Base-by-base conservation (phyloP, 35 echinoderm and acorn worm genomes). In the Patiria miniata region DNA sequence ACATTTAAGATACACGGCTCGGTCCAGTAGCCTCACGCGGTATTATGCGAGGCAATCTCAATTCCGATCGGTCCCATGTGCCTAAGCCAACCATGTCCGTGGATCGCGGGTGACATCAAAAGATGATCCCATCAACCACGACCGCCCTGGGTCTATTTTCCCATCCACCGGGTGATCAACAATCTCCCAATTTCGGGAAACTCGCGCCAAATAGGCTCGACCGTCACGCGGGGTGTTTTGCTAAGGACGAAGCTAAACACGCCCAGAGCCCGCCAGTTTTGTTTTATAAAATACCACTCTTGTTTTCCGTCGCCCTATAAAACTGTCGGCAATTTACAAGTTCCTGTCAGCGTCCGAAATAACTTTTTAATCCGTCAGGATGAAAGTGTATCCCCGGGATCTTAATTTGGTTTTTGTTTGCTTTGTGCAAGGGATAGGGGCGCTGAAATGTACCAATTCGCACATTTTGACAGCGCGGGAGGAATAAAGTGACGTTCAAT, bases 91-190 rank as follows among this genome's bases (percentile, higher is more conserved):
- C 26, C 26, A 73, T 73, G 26, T 73, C 65, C 7, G 34, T 30
- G 65, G 65, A 32, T 26, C 21, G 65, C 65, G 65, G 65, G 65
- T 14, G 14, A 73, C 65, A 73, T 73, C 65, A 73, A 73, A 73
- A 73, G 65, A 73, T 73, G 65, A 73, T 73, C 65, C 65, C 34
- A 73, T 73, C 65, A 73, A 26, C 65, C 21, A 30, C 65, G 65
- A 26, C 26, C 26, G 65, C 26, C 65, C 65, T 1, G 29, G 65
- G 65, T 26, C 65, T 73, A 14, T 73, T 32, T 73, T 73, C 34
- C 34, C 26, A 30, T 73, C 26, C 14, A 34, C 65, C 65, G 7
- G 65, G 65, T 73, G 26, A 73, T 73, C 65, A 73, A 30, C 65
- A 8, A 73, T 36, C 65, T 10, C 26, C 34, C 65, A 73, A 26